These are phyloP conservation scores for Drosophila melanosoma DNA, from an alignment of 2,888 invertebrate species.

Conservation along the genomic window DNA sequence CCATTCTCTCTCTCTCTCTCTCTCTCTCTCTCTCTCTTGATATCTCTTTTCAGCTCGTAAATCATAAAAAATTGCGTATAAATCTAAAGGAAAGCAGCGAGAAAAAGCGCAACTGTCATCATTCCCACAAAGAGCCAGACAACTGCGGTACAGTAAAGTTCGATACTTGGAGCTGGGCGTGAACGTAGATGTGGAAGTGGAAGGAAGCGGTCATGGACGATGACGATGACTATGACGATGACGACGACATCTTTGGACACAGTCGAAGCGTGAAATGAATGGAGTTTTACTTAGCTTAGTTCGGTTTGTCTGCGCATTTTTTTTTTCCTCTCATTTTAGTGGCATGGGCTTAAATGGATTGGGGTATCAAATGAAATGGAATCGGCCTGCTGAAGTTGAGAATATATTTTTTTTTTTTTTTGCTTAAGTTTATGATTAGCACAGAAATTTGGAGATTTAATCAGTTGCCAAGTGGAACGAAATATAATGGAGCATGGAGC, in stretches of 20 bases:
- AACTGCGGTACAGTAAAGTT: conserved; percentile 48
- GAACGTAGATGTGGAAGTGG: background rate
- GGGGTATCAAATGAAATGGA: conserved; percentile 1
- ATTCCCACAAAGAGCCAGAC: conserved; percentile 45
- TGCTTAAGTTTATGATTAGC: conserved; percentile 1
- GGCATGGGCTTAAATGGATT: conserved; percentile 17
- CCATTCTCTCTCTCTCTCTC: background rate
- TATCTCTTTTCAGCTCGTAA: conserved; percentile 46
- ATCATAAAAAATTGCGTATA: conserved; percentile 69
- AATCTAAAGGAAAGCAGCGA: conserved; percentile 47
- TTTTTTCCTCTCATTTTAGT: conserved; percentile 14
- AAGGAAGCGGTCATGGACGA: background rate
- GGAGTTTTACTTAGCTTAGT: conserved; percentile 51
- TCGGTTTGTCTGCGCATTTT: conserved; percentile 36
- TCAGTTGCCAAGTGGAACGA: background rate
- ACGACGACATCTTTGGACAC: conserved; percentile 41
- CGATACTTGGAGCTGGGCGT: conserved; percentile 38
- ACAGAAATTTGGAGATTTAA: conserved; percentile 1
- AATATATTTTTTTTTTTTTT: background rate
- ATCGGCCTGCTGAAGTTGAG: conserved; percentile 1
- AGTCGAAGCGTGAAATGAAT: conserved; percentile 70
- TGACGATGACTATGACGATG: conserved; percentile 12
- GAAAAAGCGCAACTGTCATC: conserved; percentile 75
- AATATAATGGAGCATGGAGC: background rate
- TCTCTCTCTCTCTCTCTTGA: background rate